Evolutionary conservation across 2,797 vertebrate species (phyloP).

Genomic region (Cossypha niveicapilla): DNA sequence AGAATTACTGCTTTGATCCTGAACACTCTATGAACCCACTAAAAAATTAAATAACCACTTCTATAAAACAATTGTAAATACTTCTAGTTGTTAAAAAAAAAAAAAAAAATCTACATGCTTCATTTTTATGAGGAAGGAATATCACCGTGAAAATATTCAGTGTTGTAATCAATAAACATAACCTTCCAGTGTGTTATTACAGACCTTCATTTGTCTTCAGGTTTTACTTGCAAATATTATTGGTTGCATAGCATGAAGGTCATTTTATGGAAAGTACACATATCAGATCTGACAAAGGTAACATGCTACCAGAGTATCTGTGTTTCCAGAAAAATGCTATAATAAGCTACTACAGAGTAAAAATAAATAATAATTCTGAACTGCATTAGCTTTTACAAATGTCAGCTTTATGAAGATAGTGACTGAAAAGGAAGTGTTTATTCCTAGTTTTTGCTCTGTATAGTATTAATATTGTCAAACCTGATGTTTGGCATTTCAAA

Average conservation of each 20-base stretch:
- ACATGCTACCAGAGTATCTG: neutral
- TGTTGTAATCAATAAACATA: conserved; percentile 52
- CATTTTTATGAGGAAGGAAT: conserved; percentile 29
- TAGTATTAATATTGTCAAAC: neutral
- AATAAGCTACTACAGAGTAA: neutral
- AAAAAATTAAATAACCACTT: conserved; percentile 58
- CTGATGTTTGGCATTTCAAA: neutral
- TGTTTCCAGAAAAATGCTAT: neutral
- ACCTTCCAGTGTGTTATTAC: conserved; percentile 26
- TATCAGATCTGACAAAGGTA: conserved; percentile 28
- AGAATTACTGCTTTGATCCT: conserved; percentile 37
- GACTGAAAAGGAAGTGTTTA: neutral
- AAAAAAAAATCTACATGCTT: neutral
- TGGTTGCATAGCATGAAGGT: conserved; percentile 30
- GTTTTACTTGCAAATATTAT: conserved; percentile 39
- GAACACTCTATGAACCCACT: conserved; percentile 29
- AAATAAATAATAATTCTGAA: neutral
- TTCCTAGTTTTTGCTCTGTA: neutral
- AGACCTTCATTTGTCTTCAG: conserved; percentile 47
- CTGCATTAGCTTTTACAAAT: neutral
- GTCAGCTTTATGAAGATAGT: neutral
- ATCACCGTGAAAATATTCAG: conserved; percentile 5
- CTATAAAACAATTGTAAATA: conserved; percentile 52
- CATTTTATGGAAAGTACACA: conserved; percentile 14
- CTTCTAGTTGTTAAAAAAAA: neutral